Base-by-base conservation (phyloP, 2,797 vertebrate genomes). In the Salmo trutta region DNA sequence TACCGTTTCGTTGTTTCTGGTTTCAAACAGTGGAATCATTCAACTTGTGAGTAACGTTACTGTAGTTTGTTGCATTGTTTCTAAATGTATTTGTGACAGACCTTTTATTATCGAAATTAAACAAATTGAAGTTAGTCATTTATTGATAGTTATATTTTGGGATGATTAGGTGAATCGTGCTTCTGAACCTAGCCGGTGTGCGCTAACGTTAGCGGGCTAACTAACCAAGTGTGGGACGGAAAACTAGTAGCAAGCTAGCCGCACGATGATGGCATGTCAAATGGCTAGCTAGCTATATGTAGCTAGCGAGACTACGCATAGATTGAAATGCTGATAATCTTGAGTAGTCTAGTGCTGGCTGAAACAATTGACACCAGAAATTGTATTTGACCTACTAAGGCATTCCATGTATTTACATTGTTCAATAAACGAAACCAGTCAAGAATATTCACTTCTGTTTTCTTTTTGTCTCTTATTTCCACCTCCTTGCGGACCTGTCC, bases 11-110 rank as follows among this genome's bases (percentile, higher is more conserved):
- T 87, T 92, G 80, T 90, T 84, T 52, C 75, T 83, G 78, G 81
- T 87, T 81, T 81, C 56, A 79, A 81, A 81, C 81, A 82, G 82
- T 74, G 82, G 76, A 83, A 77, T 76, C 52, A 70, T 69, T 75
- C 90, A 93, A 93, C 81, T 93, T 94, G 88, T 94, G 83, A 93
- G 93, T 93, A 91, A 67, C 75, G 8, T 41, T 71, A 54, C n/a
- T 53, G 66, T 80, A 79, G 71, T 79, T 87, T 80, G 73, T 31
- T 83, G 71, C 59, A 81, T 86, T 89, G 79, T 86, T 76, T 62
- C 74, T 73, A 54, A 52, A 47, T 83, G 62, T 72, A 73, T 77
- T 81, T 73, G 33, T 65, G 56, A 72, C 21, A 17, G 10, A 47
- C 10, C 41, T 47, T 47, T 47, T 47, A 10, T 47, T 14, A 47